These are phyloP conservation scores for Ctenodactylus gundi DNA, from an alignment of 2,113 vertebrate genomes.

Conservation along the genomic window DNA sequence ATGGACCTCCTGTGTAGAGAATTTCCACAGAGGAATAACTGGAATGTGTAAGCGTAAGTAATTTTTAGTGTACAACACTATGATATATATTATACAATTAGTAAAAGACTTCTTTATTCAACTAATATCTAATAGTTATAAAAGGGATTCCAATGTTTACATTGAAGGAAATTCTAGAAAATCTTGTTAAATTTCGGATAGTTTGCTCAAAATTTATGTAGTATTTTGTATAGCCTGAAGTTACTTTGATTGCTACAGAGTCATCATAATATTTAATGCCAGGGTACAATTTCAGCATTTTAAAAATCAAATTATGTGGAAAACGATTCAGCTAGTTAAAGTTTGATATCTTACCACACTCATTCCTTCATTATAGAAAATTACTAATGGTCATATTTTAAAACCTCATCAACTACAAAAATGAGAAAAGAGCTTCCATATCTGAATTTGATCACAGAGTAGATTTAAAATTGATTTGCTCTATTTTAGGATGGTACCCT, in stretches of 20 bases:
- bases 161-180: background rate
- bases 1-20: background rate
- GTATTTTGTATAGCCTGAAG: background rate
- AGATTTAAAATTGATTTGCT: conserved; percentile 27
- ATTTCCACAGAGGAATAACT: background rate
- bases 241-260: background rate
- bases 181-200: background rate
- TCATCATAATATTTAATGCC: background rate
- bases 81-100: background rate
- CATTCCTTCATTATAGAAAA: background rate
- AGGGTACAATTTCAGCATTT: background rate
- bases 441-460: background rate
- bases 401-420: background rate
- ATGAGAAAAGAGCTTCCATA: background rate
- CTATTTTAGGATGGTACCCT: conserved; percentile 1
- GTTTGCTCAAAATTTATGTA: background rate
- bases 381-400: background rate
- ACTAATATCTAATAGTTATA: background rate
- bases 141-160: background rate
- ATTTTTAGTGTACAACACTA: background rate
- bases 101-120: background rate
- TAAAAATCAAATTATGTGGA: background rate
- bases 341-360: background rate
- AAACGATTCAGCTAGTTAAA: background rate
- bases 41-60: background rate